A percentile compares a stretch with the other conserved stretches of the same genome.
phyloP scores from a whole-genome alignment of 1,140 invertebrate genomes.

The Bombus ignitus region DNA sequence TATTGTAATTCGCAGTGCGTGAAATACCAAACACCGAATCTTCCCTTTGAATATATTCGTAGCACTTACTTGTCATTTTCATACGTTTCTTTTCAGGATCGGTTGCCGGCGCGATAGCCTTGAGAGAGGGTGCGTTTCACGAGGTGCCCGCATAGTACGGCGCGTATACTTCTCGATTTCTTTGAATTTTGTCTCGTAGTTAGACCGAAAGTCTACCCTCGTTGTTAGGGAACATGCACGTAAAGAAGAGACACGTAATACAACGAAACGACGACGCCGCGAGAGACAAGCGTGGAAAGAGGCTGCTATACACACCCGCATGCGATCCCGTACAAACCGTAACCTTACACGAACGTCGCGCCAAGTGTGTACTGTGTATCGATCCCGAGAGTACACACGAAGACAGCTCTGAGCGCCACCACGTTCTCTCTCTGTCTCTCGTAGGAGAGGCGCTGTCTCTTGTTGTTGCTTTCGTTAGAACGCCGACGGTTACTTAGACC shows the following conservation, averaged over 20 bases:
- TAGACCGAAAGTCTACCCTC: constrained; percentile 59
- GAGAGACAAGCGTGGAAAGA: constrained; percentile 8
- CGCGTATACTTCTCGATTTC: constrained; percentile 26
- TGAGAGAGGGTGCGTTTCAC: constrained; percentile 31
- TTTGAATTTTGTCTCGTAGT: constrained; percentile 35
- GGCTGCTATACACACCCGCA: constrained; percentile 24
- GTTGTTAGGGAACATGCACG: constrained; percentile 27
- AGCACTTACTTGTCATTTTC: constrained; percentile 37
- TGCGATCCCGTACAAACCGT: constrained; percentile 47
- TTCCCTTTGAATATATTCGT: neutral
- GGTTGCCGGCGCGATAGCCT: constrained; percentile 8
- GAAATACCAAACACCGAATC: neutral
- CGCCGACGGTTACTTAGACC: constrained; percentile 6
- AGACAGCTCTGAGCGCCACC: constrained; percentile 72
- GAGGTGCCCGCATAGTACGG: constrained; percentile 24
- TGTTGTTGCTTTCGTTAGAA: constrained; percentile 48
- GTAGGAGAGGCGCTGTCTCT: constrained; percentile 41
- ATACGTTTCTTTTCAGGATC: constrained; percentile 28
- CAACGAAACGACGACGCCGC: neutral
- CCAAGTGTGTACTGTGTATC: constrained; percentile 75
- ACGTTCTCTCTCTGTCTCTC: constrained; percentile 63
- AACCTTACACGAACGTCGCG: constrained; percentile 60
- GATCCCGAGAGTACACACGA: constrained; percentile 74
- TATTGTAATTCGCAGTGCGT: constrained; percentile 15
- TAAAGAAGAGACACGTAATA: neutral